Conservation (phyloP, 2,888 invertebrate species). For the Platypus cylindrus region DNA sequence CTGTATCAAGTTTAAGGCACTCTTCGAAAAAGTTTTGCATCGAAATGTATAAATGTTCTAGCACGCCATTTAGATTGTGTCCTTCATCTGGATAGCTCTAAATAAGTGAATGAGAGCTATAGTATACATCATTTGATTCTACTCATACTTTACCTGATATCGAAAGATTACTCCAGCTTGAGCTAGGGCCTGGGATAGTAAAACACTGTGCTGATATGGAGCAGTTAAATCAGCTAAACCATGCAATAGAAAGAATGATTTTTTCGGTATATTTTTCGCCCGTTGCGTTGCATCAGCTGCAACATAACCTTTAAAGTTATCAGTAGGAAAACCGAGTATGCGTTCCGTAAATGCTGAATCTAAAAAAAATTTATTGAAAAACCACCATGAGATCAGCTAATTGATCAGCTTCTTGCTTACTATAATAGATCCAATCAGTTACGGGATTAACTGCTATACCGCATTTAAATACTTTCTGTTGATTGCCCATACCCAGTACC, state of each 20-base stretch:
- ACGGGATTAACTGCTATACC: conserved; percentile 91
- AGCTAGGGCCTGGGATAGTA: conserved; percentile 76
- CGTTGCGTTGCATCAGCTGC: conserved; percentile 84
- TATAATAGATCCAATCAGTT: conserved; percentile 91
- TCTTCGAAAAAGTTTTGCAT: conserved; percentile 88
- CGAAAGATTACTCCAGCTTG: conserved; percentile 81
- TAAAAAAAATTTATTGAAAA: conserved; percentile 28
- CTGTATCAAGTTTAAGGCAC: conserved; percentile 78
- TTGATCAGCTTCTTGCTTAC: conserved; percentile 46
- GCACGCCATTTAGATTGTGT: conserved; percentile 67
- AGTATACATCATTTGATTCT: background rate
- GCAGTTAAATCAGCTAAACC: conserved; percentile 87
- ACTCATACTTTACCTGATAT: conserved; percentile 65
- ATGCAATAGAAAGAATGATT: conserved; percentile 81
- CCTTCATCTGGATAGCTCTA: conserved; percentile 91
- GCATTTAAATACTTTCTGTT: conserved; percentile 76
- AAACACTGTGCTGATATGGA: conserved; percentile 86
- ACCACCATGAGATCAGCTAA: background rate
- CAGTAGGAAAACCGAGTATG: conserved; percentile 75
- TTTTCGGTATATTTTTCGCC: conserved; percentile 76
- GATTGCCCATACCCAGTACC: conserved; percentile 63
- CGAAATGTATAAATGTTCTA: conserved; percentile 83
- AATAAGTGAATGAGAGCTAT: background rate
- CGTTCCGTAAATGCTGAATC: conserved; percentile 95
- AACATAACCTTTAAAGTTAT: conserved; percentile 82